Conservation (phyloP, 37 sponge, comb jelly and placozoan species). For the Halisarca cf. caerulea region DNA sequence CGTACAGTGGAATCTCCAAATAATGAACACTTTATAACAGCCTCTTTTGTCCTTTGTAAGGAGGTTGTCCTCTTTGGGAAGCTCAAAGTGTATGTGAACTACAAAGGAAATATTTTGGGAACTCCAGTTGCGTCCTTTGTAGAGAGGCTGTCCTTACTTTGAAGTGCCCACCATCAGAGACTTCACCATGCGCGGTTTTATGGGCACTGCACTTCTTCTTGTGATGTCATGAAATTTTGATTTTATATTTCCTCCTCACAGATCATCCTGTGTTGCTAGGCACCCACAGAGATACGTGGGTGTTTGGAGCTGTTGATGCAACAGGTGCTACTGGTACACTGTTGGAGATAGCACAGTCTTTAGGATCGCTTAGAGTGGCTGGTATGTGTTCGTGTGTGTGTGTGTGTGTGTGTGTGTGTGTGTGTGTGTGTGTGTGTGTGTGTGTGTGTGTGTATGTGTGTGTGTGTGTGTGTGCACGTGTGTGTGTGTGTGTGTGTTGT, state of each 20-base stretch:
- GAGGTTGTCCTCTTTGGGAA: too few species aligned
- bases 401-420: conserved; percentile 9
- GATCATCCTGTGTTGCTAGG: conserved; percentile 80
- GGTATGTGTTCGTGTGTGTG: not conserved
- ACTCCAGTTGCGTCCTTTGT: too few species aligned
- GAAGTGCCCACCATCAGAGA: too few species aligned
- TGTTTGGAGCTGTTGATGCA: conserved; percentile 91
- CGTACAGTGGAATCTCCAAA: too few species aligned
- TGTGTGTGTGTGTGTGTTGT: not conserved
- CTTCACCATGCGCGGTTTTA: not conserved
- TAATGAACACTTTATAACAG: too few species aligned
- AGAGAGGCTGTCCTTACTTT: too few species aligned
- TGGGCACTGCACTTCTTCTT: not conserved
- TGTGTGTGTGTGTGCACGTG: not conserved
- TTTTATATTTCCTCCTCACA: not conserved
- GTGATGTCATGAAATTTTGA: not conserved
- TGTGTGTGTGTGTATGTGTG: conserved; percentile 5
- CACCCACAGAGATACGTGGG: conserved; percentile 96
- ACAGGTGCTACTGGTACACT: conserved; percentile 84
- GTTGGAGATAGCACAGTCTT: conserved; percentile 68
- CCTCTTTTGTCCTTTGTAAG: too few species aligned
- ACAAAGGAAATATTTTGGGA: too few species aligned
- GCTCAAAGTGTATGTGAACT: too few species aligned
- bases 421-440: conserved; percentile 5
- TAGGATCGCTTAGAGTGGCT: conserved; percentile 38